These are phyloP conservation scores for Pelobates cultripes DNA, from an alignment of 2,797 vertebrate species.

Conservation along the genomic window DNA sequence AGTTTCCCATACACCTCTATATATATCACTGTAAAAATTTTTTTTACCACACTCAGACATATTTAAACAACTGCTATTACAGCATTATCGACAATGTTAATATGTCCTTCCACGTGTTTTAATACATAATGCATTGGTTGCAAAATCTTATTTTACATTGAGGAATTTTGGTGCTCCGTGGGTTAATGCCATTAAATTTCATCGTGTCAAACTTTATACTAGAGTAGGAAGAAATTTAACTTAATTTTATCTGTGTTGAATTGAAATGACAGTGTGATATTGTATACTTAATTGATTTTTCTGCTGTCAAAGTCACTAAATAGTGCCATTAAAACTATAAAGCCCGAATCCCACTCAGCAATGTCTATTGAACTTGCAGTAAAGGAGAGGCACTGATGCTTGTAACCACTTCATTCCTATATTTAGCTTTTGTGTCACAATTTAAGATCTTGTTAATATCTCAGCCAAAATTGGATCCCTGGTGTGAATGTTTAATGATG, in stretches of 20 bases:
- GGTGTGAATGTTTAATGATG: constrained; percentile 29
- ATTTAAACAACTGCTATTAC: no score
- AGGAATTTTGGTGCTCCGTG: background rate
- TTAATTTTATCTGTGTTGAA: constrained; percentile 55
- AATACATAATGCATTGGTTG: no score
- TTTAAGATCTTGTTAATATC: constrained; percentile 45
- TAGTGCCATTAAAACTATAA: constrained; percentile 54
- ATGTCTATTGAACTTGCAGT: constrained; percentile 55
- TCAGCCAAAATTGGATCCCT: constrained; percentile 13
- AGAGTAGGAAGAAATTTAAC: constrained; percentile 33
- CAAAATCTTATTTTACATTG: no score
- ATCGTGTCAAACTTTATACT: constrained; percentile 28
- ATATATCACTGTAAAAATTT: no score
- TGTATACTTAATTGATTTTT: constrained; percentile 57
- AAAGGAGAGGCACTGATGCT: constrained; percentile 52
- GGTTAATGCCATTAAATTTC: constrained; percentile 15
- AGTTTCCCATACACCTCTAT: no score
- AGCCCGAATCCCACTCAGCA: constrained; percentile 52
- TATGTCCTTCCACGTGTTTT: no score
- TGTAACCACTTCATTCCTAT: constrained; percentile 50
- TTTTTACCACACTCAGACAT: no score
- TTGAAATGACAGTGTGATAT: constrained; percentile 55
- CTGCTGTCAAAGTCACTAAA: constrained; percentile 53
- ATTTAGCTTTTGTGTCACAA: constrained; percentile 53
- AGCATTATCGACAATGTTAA: no score